phyloP scores from a whole-genome alignment of 2,888 invertebrate genomes.

The Brenthis daphne region DNA sequence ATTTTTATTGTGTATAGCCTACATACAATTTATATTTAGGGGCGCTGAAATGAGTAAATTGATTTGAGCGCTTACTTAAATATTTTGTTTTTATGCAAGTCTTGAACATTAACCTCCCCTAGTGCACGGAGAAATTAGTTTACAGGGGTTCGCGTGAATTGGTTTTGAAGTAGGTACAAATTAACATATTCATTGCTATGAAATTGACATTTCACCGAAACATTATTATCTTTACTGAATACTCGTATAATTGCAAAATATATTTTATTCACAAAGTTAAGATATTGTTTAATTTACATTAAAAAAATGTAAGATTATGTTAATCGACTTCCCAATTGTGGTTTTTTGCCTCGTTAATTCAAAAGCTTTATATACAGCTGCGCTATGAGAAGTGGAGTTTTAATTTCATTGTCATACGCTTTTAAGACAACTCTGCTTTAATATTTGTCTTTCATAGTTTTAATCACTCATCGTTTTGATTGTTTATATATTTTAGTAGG shows the following conservation, averaged over 20 bases:
- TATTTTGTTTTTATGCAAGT: slow-evolving; percentile 44
- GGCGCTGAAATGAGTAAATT: slow-evolving; percentile 57
- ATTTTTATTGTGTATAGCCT: slow-evolving; percentile 42
- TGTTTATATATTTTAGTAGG: too few species aligned
- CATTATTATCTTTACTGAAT: background rate
- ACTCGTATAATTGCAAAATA: background rate
- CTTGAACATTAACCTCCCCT: slow-evolving; percentile 39
- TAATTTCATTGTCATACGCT: slow-evolving; percentile 9
- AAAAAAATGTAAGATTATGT: background rate
- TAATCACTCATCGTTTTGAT: slow-evolving; percentile 4
- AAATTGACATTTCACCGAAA: slow-evolving; percentile 19
- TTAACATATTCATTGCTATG: slow-evolving; percentile 36
- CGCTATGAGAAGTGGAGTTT: slow-evolving; percentile 9
- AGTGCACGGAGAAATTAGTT: slow-evolving; percentile 32
- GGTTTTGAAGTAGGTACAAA: slow-evolving; percentile 32
- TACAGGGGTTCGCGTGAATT: slow-evolving; percentile 37
- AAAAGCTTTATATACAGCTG: background rate
- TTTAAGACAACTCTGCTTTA: slow-evolving; percentile 4
- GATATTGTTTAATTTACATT: background rate
- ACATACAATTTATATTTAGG: slow-evolving; percentile 53
- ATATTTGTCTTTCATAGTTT: slow-evolving; percentile 2
- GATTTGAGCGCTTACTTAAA: slow-evolving; percentile 43
- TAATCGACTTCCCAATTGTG: background rate
- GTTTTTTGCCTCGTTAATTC: background rate
- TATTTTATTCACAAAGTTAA: background rate